Base-by-base conservation (phyloP, 2,888 invertebrate species). In the Elysia crispata region DNA sequence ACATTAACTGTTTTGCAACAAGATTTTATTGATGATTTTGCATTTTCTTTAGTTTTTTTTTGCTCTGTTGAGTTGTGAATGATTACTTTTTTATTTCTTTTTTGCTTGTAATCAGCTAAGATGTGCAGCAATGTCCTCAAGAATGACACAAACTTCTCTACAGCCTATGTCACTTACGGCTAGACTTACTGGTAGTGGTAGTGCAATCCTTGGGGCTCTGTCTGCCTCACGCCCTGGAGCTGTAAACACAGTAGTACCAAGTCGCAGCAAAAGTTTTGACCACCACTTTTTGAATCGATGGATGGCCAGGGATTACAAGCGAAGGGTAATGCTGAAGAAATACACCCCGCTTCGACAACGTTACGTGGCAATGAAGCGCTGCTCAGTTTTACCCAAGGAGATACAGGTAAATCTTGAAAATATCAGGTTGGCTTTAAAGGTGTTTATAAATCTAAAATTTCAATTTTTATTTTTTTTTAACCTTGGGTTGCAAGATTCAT, bases 231-330 rank as follows among this genome's bases (percentile, higher is more conserved):
- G 3, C 11, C 41, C 41, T 41, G 41, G 41, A 41, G 3, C 41
- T 30, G 54, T 74, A 6, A 79, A 66, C 33, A 74, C 41, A n/a
- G 33, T 23, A 11, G 75, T 76, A 20, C 80, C 50, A 41, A 60
- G 20, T 41, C 33, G 80, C 15, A 33, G 31, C 69, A 80, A 80
- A 62, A 25, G 41, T 15, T 76, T 70, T 70, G 76, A 60, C 5
- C 80, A 80, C 28, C 78, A 80, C n/a, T 84, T 83, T 66, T 67
- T 81, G 5, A 85, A 96, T 91, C 95, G 95, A 94, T 94, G 94
- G 89, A 98, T 97, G 96, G 94, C 95, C 70, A 94, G 96, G 83
- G 98, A 99, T 92, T 95, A 96, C 0, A 96, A 96, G 90, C 94
- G 96, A 50, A 94, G 98, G 77, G 94, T 95, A 87, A 93, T 95